These are phyloP conservation scores for Neosalanx taihuensis DNA, from an alignment of 2,797 vertebrate genomes.

Conservation along the genomic window DNA sequence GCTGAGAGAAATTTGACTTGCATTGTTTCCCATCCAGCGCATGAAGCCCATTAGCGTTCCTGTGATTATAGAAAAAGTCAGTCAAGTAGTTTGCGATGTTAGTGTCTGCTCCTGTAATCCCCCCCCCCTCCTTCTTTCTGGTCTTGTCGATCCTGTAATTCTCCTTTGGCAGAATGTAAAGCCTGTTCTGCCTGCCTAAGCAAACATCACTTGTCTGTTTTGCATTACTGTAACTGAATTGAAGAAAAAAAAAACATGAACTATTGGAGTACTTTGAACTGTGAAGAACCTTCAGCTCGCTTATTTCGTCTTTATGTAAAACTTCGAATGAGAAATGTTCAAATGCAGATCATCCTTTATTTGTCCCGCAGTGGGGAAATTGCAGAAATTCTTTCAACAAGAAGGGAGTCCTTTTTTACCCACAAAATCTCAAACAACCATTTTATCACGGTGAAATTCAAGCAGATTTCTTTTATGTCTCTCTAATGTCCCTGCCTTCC, in stretches of 20 bases:
- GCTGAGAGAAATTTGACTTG: slow-evolving; percentile 56
- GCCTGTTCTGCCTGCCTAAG: slow-evolving; percentile 1
- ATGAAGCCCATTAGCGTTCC: neutral
- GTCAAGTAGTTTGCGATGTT: neutral
- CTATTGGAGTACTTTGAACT: neutral
- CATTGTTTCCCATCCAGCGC: slow-evolving; percentile 10
- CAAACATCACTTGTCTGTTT: slow-evolving; percentile 9
- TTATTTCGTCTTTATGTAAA: neutral
- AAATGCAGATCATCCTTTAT: slow-evolving; percentile 11
- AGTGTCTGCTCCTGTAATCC: neutral
- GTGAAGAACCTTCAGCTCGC: slow-evolving; percentile 21
- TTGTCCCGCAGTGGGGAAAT: too few relatives aligned
- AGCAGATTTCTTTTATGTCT: slow-evolving; percentile 21
- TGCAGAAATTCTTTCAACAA: too few relatives aligned
- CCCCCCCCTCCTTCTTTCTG: neutral
- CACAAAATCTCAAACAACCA: slow-evolving; percentile 17
- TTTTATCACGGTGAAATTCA: too few relatives aligned
- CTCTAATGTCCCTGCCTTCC: slow-evolving; percentile 29
- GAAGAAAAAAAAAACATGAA: neutral
- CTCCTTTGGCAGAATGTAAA: slow-evolving; percentile 1
- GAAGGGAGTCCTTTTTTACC: slow-evolving; percentile 24
- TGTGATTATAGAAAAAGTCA: slow-evolving; percentile 7
- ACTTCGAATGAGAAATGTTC: too few relatives aligned
- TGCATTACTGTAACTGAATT: slow-evolving; percentile 10
- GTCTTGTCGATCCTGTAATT: slow-evolving; percentile 4